Conservation (phyloP, 1,140 invertebrate species). For the Cotesia vestalis region DNA sequence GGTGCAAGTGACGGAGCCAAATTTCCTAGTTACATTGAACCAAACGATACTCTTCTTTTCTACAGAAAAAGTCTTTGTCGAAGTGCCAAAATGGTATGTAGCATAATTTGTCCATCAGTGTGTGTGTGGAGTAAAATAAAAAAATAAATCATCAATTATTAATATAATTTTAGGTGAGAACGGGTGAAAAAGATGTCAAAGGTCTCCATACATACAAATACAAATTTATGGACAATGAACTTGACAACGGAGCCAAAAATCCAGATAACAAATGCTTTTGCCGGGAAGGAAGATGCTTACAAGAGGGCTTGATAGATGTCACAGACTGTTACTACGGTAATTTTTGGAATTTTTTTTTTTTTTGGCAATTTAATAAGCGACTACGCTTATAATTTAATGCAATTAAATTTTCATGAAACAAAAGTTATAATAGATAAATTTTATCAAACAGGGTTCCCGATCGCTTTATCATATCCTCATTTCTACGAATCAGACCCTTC, state of each 20-base stretch:
- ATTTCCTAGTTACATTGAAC: conserved; percentile 75
- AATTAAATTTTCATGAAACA: conserved; percentile 10
- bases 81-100: conserved; percentile 72
- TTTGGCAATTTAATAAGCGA: conserved; percentile 11
- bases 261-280: conserved; percentile 84
- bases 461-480: conserved; percentile 88
- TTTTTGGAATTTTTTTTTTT: too few species aligned
- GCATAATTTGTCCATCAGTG: neutral
- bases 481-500: conserved; percentile 79
- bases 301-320: conserved; percentile 78
- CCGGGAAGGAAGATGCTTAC: conserved; percentile 73
- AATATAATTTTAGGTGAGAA: conserved; percentile 66
- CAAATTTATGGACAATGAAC: conserved; percentile 76
- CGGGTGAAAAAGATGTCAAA: conserved; percentile 67
- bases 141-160: conserved; percentile 22
- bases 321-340: conserved; percentile 81
- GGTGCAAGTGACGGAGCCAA: conserved; percentile 87
- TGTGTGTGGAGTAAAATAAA: conserved; percentile 4
- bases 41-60: conserved; percentile 76
- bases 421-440: too few species aligned
- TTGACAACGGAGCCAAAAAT: conserved; percentile 78
- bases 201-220: conserved; percentile 74
- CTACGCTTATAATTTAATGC: conserved; percentile 18
- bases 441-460: conserved; percentile 73
- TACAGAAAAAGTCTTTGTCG: conserved; percentile 86